phyloP scores from a whole-genome alignment of 2,113 vertebrate genomes.

The Odontesthes bonariensis region DNA sequence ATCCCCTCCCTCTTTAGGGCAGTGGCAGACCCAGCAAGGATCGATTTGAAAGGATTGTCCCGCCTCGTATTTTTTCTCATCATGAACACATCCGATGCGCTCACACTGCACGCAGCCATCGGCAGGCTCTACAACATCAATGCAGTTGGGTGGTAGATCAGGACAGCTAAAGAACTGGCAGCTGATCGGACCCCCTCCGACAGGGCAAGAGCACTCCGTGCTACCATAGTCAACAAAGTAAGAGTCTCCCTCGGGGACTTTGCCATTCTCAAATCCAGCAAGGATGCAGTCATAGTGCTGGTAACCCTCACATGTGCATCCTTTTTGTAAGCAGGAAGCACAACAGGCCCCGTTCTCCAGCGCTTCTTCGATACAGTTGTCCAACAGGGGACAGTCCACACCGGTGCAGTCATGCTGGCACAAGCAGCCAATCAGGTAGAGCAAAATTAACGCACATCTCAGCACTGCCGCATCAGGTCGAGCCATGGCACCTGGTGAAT shows the following conservation, averaged over 20 bases:
- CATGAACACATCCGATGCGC: conserved; percentile 87
- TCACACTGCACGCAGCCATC: conserved; percentile 93
- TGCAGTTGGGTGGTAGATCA: conserved; percentile 91
- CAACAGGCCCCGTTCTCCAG: conserved; percentile 89
- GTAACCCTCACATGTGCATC: conserved; percentile 94
- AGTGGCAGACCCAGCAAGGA: conserved; percentile 91
- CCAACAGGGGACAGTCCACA: conserved; percentile 83
- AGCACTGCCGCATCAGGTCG: conserved; percentile 56
- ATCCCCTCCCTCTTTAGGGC: conserved; percentile 87
- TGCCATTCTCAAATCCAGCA: conserved; percentile 90
- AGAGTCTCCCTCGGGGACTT: conserved; percentile 91
- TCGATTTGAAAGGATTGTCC: conserved; percentile 91
- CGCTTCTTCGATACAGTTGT: conserved; percentile 91
- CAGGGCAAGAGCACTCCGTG: conserved; percentile 93
- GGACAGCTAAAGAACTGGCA: conserved; percentile 96
- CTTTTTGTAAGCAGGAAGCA: conserved; percentile 85
- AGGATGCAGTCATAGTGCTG: conserved; percentile 95
- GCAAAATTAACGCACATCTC: conserved; percentile 64
- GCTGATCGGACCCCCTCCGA: conserved; percentile 92
- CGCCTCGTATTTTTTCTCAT: conserved; percentile 86
- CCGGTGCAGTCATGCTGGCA: conserved; percentile 88
- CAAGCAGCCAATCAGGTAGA: conserved; percentile 37
- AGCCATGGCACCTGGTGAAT: conserved; percentile 68
- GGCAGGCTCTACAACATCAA: conserved; percentile 83
- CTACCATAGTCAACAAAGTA: conserved; percentile 98